Base-by-base conservation (phyloP, 2,113 vertebrate genomes). In the Regulus satrapa region DNA sequence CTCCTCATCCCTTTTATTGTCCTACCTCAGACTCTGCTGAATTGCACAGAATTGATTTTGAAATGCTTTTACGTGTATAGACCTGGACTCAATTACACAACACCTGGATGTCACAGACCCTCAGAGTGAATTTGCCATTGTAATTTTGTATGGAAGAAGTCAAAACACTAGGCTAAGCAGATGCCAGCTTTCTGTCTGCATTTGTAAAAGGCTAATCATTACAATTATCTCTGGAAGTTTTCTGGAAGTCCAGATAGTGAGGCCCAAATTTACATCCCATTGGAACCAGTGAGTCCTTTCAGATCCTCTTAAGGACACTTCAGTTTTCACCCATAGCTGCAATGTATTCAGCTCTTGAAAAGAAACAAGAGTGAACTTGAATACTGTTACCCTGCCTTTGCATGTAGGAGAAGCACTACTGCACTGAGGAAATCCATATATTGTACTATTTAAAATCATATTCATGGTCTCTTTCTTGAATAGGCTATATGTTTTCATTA, bases 81-180 rank as follows among this genome's bases (percentile, higher is more conserved):
- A 61, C 4, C 25, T 67, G 43, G 15, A 45, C 24, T 78, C 80
- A 5, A 6, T 45, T 54, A 49, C 67, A 51, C 46, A 91, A 89
- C 17, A 34, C 10, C 0, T 1, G 7, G 20, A 41, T 54, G 20
- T 18, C 3, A 2, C 21, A 52, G 59, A 52, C 3, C 16, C 9
- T 46, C 48, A 31, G 43, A 74, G 73, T 34, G 2, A 80, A 38
- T 54, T 48, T 40, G 5, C 9, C n/a, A 19, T 9, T 45, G 24
- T 46, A 67, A 64, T 62, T 85, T 73, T 8, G 52, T 66, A 48
- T 21, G 31, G 52, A 58, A 85, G 29, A 64, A 77, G 23, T 32
- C 12, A 49, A 82, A 92, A n/a, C 0, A 1, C 9, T 56, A 25
- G 26, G 10, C 7, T 73, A 84, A 23, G 8, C 3, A 13, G 12